Percentiles rank a stretch among this genome's conserved stretches.
phyloP scores from a whole-genome alignment of 2,797 vertebrate genomes.

The Babyrousa celebensis region DNA sequence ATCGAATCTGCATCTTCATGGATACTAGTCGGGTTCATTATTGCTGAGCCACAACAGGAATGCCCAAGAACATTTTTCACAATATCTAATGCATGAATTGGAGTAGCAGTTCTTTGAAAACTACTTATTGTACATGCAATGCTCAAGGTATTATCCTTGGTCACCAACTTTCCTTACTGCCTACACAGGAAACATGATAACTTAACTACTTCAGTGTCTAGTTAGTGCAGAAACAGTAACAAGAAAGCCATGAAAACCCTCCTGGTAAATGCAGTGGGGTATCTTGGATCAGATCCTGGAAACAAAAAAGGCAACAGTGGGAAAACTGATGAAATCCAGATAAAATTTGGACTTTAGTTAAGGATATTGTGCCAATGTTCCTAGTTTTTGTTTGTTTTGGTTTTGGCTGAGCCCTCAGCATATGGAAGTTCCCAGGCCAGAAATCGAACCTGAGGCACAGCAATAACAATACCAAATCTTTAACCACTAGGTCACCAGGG shows the following conservation, averaged over 20 bases:
- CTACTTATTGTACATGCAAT: not conserved
- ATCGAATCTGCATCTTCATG: too few relatives aligned
- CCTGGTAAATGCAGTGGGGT: not conserved
- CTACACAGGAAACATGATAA: not conserved
- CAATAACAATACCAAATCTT: too few relatives aligned
- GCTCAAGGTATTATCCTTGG: not conserved
- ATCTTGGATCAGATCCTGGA: not conserved
- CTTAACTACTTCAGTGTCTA: not conserved
- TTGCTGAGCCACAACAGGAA: too few relatives aligned
- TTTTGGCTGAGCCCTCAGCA: too few relatives aligned
- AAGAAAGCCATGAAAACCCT: constrained; percentile 31
- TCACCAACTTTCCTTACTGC: not conserved
- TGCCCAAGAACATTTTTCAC: constrained; percentile 11
- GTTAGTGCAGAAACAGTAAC: not conserved
- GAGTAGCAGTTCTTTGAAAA: constrained; percentile 6
- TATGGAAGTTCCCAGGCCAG: too few relatives aligned
- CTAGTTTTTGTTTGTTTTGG: not conserved
- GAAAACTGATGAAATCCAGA: constrained; percentile 1
- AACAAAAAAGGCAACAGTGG: not conserved
- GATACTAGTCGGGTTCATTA: too few relatives aligned
- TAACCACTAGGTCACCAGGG: too few relatives aligned
- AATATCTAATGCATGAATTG: not conserved
- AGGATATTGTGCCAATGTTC: not conserved
- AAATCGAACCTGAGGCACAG: too few relatives aligned
- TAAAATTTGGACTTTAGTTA: constrained; percentile 1